A percentile compares a stretch with the other conserved stretches of the same genome.
Conservation (phyloP, 2,888 invertebrate species). For the Clostera curtula region DNA sequence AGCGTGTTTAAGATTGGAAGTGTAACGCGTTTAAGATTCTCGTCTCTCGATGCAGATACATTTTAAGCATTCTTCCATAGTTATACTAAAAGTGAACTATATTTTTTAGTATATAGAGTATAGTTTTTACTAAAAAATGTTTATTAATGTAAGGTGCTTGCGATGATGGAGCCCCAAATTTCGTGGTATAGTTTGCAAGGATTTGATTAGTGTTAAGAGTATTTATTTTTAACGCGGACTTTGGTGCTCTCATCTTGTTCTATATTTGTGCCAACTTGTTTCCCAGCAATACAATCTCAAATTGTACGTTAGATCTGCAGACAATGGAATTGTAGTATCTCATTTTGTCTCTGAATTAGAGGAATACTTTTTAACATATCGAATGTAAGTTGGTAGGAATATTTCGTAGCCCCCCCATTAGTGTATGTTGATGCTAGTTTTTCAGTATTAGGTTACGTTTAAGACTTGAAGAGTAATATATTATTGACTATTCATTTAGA, state of each 20-base stretch:
- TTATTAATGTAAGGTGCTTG: constrained; percentile 58
- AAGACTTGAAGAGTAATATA: constrained; percentile 61
- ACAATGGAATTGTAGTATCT: constrained; percentile 5
- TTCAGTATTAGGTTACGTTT: constrained; percentile 68
- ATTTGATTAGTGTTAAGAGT: constrained; percentile 61
- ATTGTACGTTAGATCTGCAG: constrained; percentile 11
- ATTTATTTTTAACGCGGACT: constrained; percentile 46
- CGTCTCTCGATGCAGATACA: constrained; percentile 42
- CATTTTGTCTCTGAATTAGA: constrained; percentile 1
- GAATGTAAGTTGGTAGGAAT: constrained; percentile 47
- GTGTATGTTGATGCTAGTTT: constrained; percentile 49
- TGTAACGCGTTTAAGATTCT: constrained; percentile 30
- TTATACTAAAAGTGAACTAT: constrained; percentile 46
- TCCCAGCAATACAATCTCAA: constrained; percentile 14
- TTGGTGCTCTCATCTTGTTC: constrained; percentile 47
- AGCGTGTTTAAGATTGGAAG: constrained; percentile 44
- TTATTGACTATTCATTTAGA: constrained; percentile 34
- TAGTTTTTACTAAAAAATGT: constrained; percentile 38
- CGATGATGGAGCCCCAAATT: constrained; percentile 43
- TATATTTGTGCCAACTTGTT: constrained; percentile 62
- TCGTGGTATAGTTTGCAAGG: constrained; percentile 46
- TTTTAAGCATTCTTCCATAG: constrained; percentile 60
- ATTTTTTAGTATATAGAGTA: constrained; percentile 52
- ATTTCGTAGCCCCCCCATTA: constrained; percentile 28
- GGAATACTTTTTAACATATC: constrained; percentile 44